These are phyloP conservation scores for Orthonyx spaldingii DNA, from an alignment of 2,113 vertebrate species.

Conservation along the genomic window DNA sequence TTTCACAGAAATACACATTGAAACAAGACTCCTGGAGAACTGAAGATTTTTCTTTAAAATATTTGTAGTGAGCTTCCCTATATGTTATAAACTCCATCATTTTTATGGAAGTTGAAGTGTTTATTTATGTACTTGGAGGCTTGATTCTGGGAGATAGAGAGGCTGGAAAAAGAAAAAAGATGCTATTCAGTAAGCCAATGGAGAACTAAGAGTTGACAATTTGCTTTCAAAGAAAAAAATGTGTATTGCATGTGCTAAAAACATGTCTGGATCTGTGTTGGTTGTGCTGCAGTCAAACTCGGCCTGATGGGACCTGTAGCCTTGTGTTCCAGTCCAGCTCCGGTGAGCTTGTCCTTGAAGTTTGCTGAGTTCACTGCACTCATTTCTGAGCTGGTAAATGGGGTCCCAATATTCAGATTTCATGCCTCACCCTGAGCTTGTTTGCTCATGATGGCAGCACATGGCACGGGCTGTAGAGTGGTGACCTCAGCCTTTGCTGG, in stretches of 20 bases:
- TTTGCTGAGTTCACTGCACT: not conserved
- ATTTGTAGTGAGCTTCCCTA: not conserved
- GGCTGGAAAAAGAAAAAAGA: not conserved
- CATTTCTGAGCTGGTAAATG: not conserved
- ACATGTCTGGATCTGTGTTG: not conserved
- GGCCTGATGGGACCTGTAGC: not conserved
- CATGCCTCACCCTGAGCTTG: not conserved
- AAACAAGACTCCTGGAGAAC: not conserved
- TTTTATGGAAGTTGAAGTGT: not conserved
- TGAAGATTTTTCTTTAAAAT: not conserved
- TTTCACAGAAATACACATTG: not conserved
- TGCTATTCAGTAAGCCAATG: not conserved
- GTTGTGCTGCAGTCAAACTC: not conserved
- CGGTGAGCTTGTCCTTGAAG: not conserved
- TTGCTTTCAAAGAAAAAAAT: not conserved
- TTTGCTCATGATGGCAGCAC: accelerated
- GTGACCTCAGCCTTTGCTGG: not conserved
- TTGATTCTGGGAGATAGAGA: not conserved
- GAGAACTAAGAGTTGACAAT: not conserved
- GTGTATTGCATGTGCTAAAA: not conserved
- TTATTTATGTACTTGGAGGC: not conserved
- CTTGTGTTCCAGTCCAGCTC: not conserved
- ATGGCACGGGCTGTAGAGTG: accelerated
- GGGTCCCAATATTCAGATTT: not conserved
- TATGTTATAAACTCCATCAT: not conserved